These are phyloP conservation scores for Eudemis profundana DNA, from an alignment of 2,888 invertebrate species.

Conservation along the genomic window DNA sequence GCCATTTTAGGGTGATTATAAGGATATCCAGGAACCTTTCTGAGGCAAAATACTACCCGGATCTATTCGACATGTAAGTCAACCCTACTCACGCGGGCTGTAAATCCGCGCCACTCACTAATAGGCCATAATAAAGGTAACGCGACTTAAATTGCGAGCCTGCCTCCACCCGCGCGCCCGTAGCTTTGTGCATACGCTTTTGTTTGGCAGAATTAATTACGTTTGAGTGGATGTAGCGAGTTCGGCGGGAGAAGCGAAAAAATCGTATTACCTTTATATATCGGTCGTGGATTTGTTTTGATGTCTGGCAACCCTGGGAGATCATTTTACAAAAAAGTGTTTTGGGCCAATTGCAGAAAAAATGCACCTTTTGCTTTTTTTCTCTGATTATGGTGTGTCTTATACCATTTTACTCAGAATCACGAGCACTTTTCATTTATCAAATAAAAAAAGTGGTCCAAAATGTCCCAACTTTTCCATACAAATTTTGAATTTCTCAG, in stretches of 20 bases:
- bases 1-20: too few species aligned
- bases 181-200: conserved; percentile 10
- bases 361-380: too few species aligned
- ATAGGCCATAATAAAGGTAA: conserved; percentile 62
- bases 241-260: conserved; percentile 8
- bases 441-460: too few species aligned
- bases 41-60: too few species aligned
- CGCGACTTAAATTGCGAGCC: conserved; percentile 57
- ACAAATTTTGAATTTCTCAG: too few species aligned
- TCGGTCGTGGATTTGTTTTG: not conserved
- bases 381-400: too few species aligned
- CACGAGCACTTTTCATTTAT: too few species aligned
- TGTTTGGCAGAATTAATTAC: conserved; percentile 34
- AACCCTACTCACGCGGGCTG: not conserved
- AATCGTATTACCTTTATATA: not conserved
- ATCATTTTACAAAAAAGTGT: not conserved
- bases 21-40: too few species aligned
- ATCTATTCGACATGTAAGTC: too few species aligned
- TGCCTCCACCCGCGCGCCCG: conserved; percentile 10
- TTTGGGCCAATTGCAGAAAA: too few species aligned
- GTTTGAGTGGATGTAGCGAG: conserved; percentile 20
- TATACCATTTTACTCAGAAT: too few species aligned
- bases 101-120: conserved; percentile 52
- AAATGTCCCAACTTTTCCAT: too few species aligned
- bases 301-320: not conserved